These are phyloP conservation scores for Clavelina lepadiformis DNA, from an alignment of 23 tunicate species.

Conservation along the genomic window DNA sequence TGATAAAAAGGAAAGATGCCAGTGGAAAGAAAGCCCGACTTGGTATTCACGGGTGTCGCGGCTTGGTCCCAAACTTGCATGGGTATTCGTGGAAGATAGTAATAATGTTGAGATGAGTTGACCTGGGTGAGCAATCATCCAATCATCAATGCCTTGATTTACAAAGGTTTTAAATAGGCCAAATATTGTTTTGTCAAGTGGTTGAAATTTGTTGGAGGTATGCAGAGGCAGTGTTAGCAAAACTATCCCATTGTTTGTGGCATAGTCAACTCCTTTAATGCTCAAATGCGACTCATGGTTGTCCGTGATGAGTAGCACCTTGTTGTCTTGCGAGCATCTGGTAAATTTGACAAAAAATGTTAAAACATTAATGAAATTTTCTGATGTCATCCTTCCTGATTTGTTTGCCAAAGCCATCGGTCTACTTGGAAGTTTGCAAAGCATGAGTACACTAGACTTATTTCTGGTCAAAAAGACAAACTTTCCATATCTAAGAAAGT, in stretches of 20 bases:
- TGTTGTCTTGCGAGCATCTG: constrained; percentile 22
- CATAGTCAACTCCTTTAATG: constrained; percentile 1
- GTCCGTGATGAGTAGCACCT: constrained; percentile 31
- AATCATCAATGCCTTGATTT: constrained; percentile 13
- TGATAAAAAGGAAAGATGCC: constrained; percentile 26
- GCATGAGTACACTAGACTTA: constrained; percentile 16
- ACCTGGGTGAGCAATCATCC: constrained; percentile 19
- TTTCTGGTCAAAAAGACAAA: too few species aligned
- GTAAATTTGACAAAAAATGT: constrained; percentile 15
- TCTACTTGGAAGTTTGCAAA: constrained; percentile 8
- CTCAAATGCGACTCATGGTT: constrained; percentile 28
- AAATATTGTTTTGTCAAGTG: constrained; percentile 14
- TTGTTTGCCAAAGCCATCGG: constrained; percentile 13
- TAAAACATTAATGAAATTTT: constrained; percentile 7
- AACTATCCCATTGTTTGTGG: constrained; percentile 4
- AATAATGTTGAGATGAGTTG: constrained; percentile 14
- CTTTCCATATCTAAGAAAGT: too few species aligned
- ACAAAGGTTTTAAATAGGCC: constrained; percentile 13
- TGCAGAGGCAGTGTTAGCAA: constrained; percentile 22
- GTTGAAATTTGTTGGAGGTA: constrained; percentile 6
- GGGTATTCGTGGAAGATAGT: constrained; percentile 9
- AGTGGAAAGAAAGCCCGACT: constrained; percentile 11
- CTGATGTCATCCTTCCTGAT: constrained; percentile 21
- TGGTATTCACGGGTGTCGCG: constrained; percentile 28
- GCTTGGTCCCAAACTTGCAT: constrained; percentile 14